Base-by-base conservation (phyloP, 2,888 invertebrate genomes). In the Empis livida region DNA sequence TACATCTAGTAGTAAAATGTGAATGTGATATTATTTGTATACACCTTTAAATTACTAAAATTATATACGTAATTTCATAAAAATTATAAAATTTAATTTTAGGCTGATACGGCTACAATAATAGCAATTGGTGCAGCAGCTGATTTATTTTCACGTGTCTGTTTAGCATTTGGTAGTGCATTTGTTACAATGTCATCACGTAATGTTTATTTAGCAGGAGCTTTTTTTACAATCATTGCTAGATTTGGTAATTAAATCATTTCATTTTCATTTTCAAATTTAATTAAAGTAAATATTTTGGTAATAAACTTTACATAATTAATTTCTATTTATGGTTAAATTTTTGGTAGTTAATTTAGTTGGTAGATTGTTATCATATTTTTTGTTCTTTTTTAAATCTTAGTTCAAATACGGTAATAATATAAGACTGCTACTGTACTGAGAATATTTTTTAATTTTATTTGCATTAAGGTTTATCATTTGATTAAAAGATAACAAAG, bases 111-210 rank as follows among this genome's bases (percentile, higher is more conserved):
- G 1, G 82, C 86, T 0, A 68, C 75, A 3, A 76, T 83, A 47
- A 78, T 86, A 44, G 82, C 83, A 53, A 74, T 81, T 3, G 79
- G 79, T 1, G 84, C 84, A 1, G 67, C 77, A 13, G 77, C 82
- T 0, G 86, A 86, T 66, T 70, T 86, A 15, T 51, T 72, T 1
- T 81, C 82, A 1, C 74, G 84, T 51, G 72, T 84, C 44, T 59
- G 74, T 13, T 65, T 84, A 3, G 80, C 82, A 0, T 44, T 62
- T 20, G 72, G 80, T 46, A 80, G 80, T 1, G 73, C 78, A 17
- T 74, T 80, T 54, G 71, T 77, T 20, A 66, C 68, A 10, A 72
- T 82, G 8, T 78, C 78, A 49, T 79, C 82, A 32, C 74, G 81
- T 39, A 73, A 78, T 43, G 65, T 83, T 17, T 80, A 84, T 57